Evolutionary conservation across 2,888 invertebrate species (phyloP).

Genomic region (Epistrophe eligans): DNA sequence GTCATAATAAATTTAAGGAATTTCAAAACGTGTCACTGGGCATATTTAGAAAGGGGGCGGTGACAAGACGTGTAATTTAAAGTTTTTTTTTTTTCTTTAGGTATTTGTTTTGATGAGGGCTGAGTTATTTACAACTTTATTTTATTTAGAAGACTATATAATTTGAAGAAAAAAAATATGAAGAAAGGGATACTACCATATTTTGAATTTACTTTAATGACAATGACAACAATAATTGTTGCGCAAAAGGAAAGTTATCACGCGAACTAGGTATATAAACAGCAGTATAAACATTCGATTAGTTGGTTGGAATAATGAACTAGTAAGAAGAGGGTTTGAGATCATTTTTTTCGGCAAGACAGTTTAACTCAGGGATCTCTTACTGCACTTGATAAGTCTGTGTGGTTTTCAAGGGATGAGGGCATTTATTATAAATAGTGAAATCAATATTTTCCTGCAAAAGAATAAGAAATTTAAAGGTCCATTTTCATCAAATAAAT

Average conservation of each 20-base stretch:
- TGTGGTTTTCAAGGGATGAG: too few relatives aligned
- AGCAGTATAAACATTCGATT: background rate
- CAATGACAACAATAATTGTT: conserved; percentile 4
- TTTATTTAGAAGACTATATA: background rate
- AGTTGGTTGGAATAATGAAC: background rate
- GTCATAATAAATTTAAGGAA: conserved; percentile 29
- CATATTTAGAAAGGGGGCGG: background rate
- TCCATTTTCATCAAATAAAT: background rate
- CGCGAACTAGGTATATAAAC: background rate
- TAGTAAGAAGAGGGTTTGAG: background rate
- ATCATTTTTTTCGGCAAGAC: too few relatives aligned
- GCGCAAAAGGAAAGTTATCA: background rate
- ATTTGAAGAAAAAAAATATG: background rate
- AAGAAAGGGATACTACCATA: background rate
- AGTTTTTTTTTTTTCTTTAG: background rate
- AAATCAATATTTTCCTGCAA: too few relatives aligned
- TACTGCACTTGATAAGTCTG: too few relatives aligned
- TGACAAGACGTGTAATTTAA: conserved; percentile 13
- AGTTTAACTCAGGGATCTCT: too few relatives aligned
- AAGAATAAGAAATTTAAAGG: too few relatives aligned
- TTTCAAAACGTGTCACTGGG: conserved; percentile 18
- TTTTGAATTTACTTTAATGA: background rate
- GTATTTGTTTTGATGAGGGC: background rate
- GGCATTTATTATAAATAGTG: too few relatives aligned
- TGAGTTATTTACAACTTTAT: background rate